These are phyloP conservation scores for Protonemura montana DNA, from an alignment of 2,888 invertebrate species.

Conservation along the genomic window DNA sequence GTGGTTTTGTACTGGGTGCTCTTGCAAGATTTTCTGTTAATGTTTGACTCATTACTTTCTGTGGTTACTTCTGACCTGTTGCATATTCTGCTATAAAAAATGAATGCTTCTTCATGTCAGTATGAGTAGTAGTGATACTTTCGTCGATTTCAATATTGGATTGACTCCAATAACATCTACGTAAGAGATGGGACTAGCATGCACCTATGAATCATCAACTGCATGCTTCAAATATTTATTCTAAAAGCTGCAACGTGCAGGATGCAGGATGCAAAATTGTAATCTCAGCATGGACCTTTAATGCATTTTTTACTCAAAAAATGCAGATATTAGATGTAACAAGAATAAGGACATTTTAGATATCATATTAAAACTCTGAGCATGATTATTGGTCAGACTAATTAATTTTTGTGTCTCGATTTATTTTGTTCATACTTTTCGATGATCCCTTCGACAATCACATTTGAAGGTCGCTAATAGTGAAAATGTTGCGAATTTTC, in stretches of 20 bases:
- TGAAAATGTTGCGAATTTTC: too few relatives aligned
- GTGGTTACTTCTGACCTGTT: too few relatives aligned
- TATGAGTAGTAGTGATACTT: too few relatives aligned
- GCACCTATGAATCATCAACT: conserved; percentile 1
- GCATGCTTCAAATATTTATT: background rate
- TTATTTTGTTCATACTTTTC: background rate
- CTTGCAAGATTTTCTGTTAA: too few relatives aligned
- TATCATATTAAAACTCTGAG: background rate
- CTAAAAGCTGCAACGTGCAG: background rate
- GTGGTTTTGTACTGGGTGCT: background rate
- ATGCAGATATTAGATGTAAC: background rate
- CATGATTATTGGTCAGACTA: background rate
- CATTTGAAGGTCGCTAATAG: too few relatives aligned
- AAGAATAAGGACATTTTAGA: background rate
- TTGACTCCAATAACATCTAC: too few relatives aligned
- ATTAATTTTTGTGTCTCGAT: background rate
- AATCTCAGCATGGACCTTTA: background rate
- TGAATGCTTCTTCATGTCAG: too few relatives aligned
- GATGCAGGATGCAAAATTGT: background rate
- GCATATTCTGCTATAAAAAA: too few relatives aligned
- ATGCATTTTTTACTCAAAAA: background rate
- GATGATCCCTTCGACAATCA: too few relatives aligned
- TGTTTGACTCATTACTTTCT: background rate
- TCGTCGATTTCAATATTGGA: too few relatives aligned
- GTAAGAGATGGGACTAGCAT: background rate